Base-by-base conservation (phyloP, 2,797 vertebrate species). In the Ptychobarbus kaznakovi region DNA sequence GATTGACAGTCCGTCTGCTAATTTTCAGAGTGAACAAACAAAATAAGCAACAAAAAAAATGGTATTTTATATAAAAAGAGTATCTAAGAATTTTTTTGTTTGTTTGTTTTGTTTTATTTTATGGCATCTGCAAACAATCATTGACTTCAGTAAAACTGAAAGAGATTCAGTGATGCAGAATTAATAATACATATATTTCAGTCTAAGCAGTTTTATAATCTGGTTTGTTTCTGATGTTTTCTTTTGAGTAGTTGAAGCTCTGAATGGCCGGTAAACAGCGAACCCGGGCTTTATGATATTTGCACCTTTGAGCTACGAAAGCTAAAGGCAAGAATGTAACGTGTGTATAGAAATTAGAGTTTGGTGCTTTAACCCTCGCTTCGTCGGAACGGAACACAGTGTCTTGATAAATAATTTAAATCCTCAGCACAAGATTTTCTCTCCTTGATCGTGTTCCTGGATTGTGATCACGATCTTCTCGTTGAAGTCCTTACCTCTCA, bases 391-490 rank as follows among this genome's bases (percentile, higher is more conserved):
- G 7, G 73, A 79, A 72, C 49, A 51, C 42, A 11, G 51, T 51
- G 25, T 80, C 65, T 40, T 90, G 84, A 94, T 95, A 87, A 95
- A 95, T 95, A 93, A 95, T 95, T 93, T 85, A 95, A 90, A 87
- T 91, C 90, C 90, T 91, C 92, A 92, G 91, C 92, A 68, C 32
- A 92, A 93, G 92, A 90, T 88, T 70, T 86, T 89, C 89, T 92
- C 87, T 89, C 92, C 92, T 92, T 89, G 92, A 92, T 90, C 92
- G 93, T 91, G 91, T 92, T 93, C 91, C 90, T 89, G 88, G 92
- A 91, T 94, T 92, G 89, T 94, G 94, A 95, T 95, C 93, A 93
- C 90, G 93, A 91, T 94, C 94, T 91, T 93, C 94, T 94, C 92
- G 92, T 89, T 91, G 73, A 91, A 93, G 92, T 93, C 91, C 90